These are phyloP conservation scores for Ophion ellenae DNA, from an alignment of 2,888 invertebrate genomes.

Conservation along the genomic window DNA sequence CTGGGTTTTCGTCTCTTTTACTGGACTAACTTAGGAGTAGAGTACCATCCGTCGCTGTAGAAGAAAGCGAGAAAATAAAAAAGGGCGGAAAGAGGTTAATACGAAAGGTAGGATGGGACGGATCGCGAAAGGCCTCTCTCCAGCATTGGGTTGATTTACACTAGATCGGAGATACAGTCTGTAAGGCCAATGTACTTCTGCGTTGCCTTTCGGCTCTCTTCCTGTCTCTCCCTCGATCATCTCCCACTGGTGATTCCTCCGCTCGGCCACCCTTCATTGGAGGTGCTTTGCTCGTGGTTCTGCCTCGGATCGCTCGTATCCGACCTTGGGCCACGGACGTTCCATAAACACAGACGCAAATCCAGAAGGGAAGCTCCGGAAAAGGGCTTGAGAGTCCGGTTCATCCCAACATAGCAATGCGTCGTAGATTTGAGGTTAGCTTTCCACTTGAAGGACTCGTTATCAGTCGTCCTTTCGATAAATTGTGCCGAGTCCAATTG, in stretches of 20 bases:
- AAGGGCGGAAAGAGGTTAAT: constrained; percentile 74
- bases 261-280: constrained; percentile 11
- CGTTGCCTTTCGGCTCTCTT: constrained; percentile 68
- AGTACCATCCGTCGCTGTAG: neutral
- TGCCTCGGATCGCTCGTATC: constrained; percentile 37
- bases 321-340: constrained; percentile 32
- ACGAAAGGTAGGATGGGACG: constrained; percentile 77
- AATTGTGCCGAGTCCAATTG: neutral
- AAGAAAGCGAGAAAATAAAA: constrained; percentile 53
- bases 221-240: constrained; percentile 67
- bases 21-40: neutral
- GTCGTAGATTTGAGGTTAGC: no score
- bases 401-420: no score
- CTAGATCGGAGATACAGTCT: constrained; percentile 81
- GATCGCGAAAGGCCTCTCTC: constrained; percentile 76
- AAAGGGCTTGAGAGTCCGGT: no score
- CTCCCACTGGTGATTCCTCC: constrained; percentile 36
- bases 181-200: constrained; percentile 74
- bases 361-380: neutral
- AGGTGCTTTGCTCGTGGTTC: constrained; percentile 7
- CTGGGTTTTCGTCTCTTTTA: no score
- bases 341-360: neutral
- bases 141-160: constrained; percentile 83
- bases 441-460: no score
- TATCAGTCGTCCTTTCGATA: neutral